Conservation (phyloP, 2,888 invertebrate genomes). For the Apeira syringaria region DNA sequence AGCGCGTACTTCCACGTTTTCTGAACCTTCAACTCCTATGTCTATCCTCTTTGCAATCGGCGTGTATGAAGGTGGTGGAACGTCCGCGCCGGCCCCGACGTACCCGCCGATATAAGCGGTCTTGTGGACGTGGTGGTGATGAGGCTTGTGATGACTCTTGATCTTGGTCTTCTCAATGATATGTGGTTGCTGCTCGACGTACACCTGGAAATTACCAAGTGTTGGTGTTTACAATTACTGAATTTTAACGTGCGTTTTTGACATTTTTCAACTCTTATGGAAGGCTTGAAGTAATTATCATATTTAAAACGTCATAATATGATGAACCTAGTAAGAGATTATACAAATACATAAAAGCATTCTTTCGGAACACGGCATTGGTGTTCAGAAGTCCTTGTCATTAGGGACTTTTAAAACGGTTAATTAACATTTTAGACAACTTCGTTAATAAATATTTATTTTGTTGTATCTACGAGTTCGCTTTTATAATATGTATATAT, state of each 20-base stretch:
- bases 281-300: no score
- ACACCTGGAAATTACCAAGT: conserved; percentile 50
- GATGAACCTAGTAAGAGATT: no score
- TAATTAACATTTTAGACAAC: no score
- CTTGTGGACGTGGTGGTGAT: conserved; percentile 55
- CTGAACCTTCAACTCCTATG: conserved; percentile 46
- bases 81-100: conserved; percentile 45
- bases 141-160: conserved; percentile 59
- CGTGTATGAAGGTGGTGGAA: conserved; percentile 39
- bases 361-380: no score
- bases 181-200: conserved; percentile 49
- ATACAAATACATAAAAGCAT: no score
- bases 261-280: no score
- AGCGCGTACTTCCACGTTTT: conserved; percentile 23
- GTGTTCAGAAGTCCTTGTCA: conserved; percentile 1
- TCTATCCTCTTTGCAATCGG: conserved; percentile 62
- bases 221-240: no score
- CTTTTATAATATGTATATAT: no score
- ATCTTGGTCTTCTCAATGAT: conserved; percentile 55
- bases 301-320: no score
- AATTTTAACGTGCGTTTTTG: no score
- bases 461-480: no score
- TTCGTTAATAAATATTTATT: no score
- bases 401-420: not conserved
- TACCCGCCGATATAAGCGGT: conserved; percentile 61